Percentiles rank a stretch among this genome's conserved stretches.
Conservation (phyloP, 2,113 vertebrate species). For the Hippoglossus stenolepis region DNA sequence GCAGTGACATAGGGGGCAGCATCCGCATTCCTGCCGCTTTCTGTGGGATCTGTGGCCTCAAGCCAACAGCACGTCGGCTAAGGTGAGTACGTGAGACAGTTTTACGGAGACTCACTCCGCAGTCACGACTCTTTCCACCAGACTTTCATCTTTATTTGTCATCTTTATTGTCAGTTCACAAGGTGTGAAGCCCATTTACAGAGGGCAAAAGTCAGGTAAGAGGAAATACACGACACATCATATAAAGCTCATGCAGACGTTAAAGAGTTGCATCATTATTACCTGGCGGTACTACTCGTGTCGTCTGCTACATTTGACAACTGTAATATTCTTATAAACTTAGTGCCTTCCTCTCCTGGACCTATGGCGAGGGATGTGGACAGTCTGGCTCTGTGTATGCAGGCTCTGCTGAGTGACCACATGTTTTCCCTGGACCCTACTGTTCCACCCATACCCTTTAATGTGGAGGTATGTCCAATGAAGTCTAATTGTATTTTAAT, state of each 20-base stretch:
- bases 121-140: neutral
- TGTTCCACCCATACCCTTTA: constrained; percentile 89
- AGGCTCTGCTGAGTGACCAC: constrained; percentile 88
- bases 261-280: neutral
- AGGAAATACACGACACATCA: neutral
- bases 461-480: constrained; percentile 65
- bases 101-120: neutral
- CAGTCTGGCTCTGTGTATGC: constrained; percentile 90
- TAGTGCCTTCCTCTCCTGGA: constrained; percentile 80
- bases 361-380: constrained; percentile 90
- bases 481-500: no score
- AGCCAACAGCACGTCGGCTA: constrained; percentile 73
- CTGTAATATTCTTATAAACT: neutral
- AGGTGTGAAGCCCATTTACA: constrained; percentile 35
- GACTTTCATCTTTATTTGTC: neutral
- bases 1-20: constrained; percentile 80
- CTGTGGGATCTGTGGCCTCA: constrained; percentile 82
- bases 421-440: constrained; percentile 92
- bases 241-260: no score
- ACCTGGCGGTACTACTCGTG: no score
- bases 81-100: constrained; percentile 62
- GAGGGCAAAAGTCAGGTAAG: constrained; percentile 78
- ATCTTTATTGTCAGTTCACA: constrained; percentile 51
- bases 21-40: constrained; percentile 79
- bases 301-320: neutral